A percentile compares a stretch with the other conserved stretches of the same genome.
These are phyloP conservation scores for Eulemur rufifrons DNA, from an alignment of 2,113 vertebrate species.

Conservation along the genomic window DNA sequence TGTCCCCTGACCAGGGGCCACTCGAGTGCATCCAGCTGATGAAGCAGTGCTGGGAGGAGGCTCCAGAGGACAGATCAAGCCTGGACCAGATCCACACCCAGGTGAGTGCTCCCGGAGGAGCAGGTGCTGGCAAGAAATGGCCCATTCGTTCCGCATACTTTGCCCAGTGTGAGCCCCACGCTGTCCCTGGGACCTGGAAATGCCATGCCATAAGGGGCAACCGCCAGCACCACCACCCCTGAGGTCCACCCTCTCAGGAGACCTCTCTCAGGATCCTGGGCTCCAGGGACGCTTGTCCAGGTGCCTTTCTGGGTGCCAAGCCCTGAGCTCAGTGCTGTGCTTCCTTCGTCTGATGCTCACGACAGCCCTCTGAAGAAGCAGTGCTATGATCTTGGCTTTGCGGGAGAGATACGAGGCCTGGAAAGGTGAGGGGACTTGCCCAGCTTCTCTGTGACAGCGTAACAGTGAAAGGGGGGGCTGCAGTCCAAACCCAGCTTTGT, in stretches of 20 bases:
- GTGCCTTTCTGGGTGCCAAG: not conserved
- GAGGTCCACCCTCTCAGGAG: not conserved
- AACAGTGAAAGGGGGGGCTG: not conserved
- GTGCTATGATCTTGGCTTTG: not conserved
- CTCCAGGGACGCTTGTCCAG: too few species aligned
- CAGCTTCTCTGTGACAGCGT: not conserved
- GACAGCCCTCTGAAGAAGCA: not conserved
- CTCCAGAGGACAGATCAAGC: constrained; percentile 88
- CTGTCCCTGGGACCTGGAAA: not conserved
- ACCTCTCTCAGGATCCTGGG: not conserved
- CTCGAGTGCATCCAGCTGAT: constrained; percentile 93
- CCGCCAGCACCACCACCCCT: too few species aligned
- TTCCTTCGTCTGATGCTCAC: not conserved
- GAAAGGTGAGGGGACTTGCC: not conserved
- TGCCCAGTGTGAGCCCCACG: accelerated
- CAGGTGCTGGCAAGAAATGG: not conserved
- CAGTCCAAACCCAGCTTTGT: not conserved
- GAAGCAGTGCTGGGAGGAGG: constrained; percentile 95
- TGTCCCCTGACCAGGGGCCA: constrained; percentile 91
- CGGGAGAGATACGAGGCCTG: not conserved
- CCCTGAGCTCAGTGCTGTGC: accelerated
- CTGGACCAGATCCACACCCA: constrained; percentile 93
- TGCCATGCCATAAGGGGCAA: not conserved
- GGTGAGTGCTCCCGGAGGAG: constrained; percentile 76
- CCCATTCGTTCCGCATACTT: not conserved